Evolutionary conservation across 1,140 invertebrate species (phyloP), one percentile per base, ranked within the genome.

Genomic region (Condylostylus longicornis): DNA sequence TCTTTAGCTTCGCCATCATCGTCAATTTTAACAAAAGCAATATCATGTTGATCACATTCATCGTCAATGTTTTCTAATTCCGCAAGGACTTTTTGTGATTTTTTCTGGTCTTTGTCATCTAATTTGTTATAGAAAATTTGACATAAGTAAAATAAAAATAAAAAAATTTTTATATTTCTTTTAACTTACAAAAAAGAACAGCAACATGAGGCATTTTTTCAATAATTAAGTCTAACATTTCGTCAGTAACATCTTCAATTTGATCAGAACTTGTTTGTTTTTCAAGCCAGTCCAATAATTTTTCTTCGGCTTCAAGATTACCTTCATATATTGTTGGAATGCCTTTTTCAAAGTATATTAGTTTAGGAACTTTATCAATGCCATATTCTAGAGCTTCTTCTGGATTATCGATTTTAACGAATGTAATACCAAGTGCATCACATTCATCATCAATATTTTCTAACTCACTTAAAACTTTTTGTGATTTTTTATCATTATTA

Each of bases 371-470:
- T 58, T 82, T 82, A 51, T 88, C 82, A 49, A 90, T 88, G 35
- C 86, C 86, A 54, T 89, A 90, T 62, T 90, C 84, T 54, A 78
- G 76, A 19, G 87, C 84, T 66, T 91, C 85, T 29, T 85, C 82
- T 37, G 71, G 67, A 59, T 91, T 89, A 51, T 91, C 86, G 51
- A 93, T 87, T 63, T 94, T 94, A 1, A 93, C 87, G 64, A 94
- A 88, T 38, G 76, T 77, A 51, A 93, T 77, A 27, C 82, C 83
- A 41, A 88, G 63, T 42, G 77, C 66, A 62, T 93, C 87, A 62
- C 84, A 89, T 65, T 93, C 87, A 62, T 93, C 88, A 53, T 93
- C 88, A 55, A 93, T 93, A 54, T 90, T 91, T 67, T 94, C 89
- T 43, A 94, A 61, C 67, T 93, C 87, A 50, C 77, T 79, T 28